Evolutionary conservation across 1,140 invertebrate genomes (phyloP).

Genomic region (Charaxes varanes): DNA sequence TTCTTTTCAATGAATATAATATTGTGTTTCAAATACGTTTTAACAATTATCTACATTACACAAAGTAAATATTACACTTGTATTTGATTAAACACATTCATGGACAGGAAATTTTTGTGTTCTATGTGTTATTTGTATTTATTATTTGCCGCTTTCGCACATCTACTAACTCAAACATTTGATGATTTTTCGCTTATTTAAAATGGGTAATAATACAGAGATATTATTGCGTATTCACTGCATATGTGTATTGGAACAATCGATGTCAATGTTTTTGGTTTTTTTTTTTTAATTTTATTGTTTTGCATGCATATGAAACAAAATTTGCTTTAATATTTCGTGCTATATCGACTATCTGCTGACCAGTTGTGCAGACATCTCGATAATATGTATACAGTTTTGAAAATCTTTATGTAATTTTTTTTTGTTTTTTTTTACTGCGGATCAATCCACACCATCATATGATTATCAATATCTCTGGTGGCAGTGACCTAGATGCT

Average conservation of each 20-base stretch:
- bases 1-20: no score
- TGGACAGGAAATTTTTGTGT: slow-evolving; percentile 53
- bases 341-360: slow-evolving; percentile 24
- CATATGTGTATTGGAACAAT: no score
- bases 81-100: slow-evolving; percentile 53
- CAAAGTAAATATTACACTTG: no score
- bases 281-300: no score
- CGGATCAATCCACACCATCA: slow-evolving; percentile 40
- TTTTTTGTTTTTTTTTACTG: slow-evolving; percentile 18
- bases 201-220: not conserved
- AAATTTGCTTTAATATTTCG: no score
- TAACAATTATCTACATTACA: no score
- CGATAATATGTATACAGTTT: slow-evolving; percentile 5
- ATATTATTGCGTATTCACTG: no score
- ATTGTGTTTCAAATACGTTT: no score
- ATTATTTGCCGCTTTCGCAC: slow-evolving; percentile 18
- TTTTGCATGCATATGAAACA: no score
- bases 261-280: no score
- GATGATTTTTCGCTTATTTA: not conserved
- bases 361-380: slow-evolving; percentile 27
- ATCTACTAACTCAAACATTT: slow-evolving; percentile 17
- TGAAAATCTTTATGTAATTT: slow-evolving; percentile 11
- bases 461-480: slow-evolving; percentile 55
- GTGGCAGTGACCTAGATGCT: slow-evolving; percentile 25
- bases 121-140: slow-evolving; percentile 10